These are phyloP conservation scores for Dufourea novaeangliae DNA, from an alignment of 1,140 invertebrate genomes.

Conservation along the genomic window DNA sequence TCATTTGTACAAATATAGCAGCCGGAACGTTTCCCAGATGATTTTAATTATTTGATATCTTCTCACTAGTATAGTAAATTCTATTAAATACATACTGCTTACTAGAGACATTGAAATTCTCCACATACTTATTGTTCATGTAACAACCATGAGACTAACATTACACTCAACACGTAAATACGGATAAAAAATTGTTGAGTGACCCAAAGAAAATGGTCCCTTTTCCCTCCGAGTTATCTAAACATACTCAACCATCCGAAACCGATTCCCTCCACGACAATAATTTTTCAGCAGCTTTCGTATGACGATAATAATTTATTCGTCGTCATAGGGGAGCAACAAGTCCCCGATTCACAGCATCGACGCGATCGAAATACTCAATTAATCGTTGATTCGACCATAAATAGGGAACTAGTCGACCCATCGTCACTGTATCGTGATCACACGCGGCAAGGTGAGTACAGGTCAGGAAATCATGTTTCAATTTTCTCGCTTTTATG, in stretches of 20 bases:
- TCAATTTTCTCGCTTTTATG: conserved; percentile 2
- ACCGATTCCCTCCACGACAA: conserved; percentile 17
- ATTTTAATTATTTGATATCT: too few relatives aligned
- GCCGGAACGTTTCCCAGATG: too few relatives aligned
- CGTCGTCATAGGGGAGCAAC: conserved; percentile 36
- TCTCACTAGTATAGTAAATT: too few relatives aligned
- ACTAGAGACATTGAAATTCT: too few relatives aligned
- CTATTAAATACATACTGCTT: too few relatives aligned
- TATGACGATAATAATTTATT: conserved; percentile 45
- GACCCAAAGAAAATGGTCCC: neutral
- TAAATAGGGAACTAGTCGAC: conserved; percentile 34
- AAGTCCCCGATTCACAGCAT: conserved; percentile 36
- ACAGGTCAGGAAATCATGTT: neutral
- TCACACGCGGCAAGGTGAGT: conserved; percentile 15
- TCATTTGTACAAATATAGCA: too few relatives aligned
- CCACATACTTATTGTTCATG: too few relatives aligned
- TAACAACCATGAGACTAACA: too few relatives aligned
- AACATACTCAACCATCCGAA: neutral
- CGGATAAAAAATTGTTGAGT: too few relatives aligned
- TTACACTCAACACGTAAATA: neutral
- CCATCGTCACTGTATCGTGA: conserved; percentile 12
- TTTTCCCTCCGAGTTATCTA: neutral
- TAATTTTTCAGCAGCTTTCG: conserved; percentile 22
- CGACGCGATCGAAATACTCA: conserved; percentile 68
- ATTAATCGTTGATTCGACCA: conserved; percentile 46